Evolutionary conservation across 2,888 invertebrate species (phyloP).

Genomic region (Tetanocera ferruginea): DNA sequence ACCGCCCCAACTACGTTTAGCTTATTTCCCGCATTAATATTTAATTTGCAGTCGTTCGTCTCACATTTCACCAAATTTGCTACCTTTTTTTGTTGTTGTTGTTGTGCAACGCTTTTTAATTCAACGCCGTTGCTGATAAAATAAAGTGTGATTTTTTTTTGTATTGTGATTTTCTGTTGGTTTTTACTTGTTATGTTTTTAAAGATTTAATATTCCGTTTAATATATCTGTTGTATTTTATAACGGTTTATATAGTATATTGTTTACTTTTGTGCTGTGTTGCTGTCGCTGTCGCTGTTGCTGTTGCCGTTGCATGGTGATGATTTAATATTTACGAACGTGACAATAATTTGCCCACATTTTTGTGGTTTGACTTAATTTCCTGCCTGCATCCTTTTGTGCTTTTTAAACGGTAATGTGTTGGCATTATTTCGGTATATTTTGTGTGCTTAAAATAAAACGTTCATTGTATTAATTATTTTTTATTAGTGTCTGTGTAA

Average conservation of each 20-base stretch:
- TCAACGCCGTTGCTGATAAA: no score
- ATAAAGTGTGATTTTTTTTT: no score
- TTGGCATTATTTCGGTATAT: not conserved
- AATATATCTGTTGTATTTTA: no score
- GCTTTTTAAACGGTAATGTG: not conserved
- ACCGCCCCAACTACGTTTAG: no score
- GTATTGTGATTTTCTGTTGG: no score
- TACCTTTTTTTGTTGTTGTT: no score
- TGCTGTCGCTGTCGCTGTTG: not conserved
- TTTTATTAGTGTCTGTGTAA: not conserved
- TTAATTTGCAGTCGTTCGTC: no score
- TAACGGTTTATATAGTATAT: not conserved
- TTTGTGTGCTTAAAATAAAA: not conserved
- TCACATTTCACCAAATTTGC: no score
- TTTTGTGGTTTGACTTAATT: conserved; percentile 9
- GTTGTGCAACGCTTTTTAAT: no score
- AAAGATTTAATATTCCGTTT: no score
- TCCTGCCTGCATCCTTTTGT: conserved; percentile 2
- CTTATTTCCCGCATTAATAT: no score
- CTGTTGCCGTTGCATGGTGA: not conserved
- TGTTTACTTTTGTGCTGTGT: not conserved
- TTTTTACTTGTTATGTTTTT: no score
- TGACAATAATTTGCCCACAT: conserved; percentile 10
- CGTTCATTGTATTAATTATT: conserved; percentile 2
- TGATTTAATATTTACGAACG: not conserved